Base-by-base conservation (phyloP, 2,797 vertebrate species). In the Pseudochromis fuscus region DNA sequence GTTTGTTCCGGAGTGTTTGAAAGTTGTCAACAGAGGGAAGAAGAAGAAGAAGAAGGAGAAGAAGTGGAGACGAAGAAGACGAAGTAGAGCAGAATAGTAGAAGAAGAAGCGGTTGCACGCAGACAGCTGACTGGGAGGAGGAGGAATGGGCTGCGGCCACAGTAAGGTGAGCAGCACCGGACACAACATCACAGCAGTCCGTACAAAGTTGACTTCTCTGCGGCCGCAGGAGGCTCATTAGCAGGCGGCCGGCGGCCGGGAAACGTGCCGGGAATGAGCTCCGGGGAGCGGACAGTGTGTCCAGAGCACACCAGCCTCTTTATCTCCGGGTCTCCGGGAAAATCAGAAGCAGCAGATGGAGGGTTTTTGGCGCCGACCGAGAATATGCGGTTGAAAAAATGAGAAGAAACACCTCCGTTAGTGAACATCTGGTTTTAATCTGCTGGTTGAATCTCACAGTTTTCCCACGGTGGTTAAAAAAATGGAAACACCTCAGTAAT, bases 101-200 rank as follows among this genome's bases (percentile, higher is more conserved):
- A 18, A 18, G 38, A n/a, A 42, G 38, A 19, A 8, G 38, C 68
- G 10, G 60, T 67, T 63, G 66, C 15, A 28, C 10, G n/a, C 42
- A 35, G 57, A 67, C 75, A 37, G 37, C 56, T 15, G 69, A 79
- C 51, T 62, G 49, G 30, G 77, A 69, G 65, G 52, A 60, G 79
- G 79, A 83, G 89, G 65, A n/a, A 94, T 94, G 94, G 94, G 94
- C 79, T 94, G 94, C 88, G 69, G 63, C 72, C 87, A 92, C 56
- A 94, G 94, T 58, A 94, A 92, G 85, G 87, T 91, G 66, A 89
- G 85, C 7, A 3, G 3, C 35, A 15, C 64, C 27, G 58, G n/a
- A n/a, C n/a, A n/a, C n/a, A n/a, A n/a, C n/a, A n/a, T n/a, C n/a
- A n/a, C n/a, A n/a, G 8, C 33, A 12, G 1, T 1, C 2, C 30